These are phyloP conservation scores for Hyposmocoma kahamanoa DNA, from an alignment of 1,140 invertebrate species.

Conservation along the genomic window DNA sequence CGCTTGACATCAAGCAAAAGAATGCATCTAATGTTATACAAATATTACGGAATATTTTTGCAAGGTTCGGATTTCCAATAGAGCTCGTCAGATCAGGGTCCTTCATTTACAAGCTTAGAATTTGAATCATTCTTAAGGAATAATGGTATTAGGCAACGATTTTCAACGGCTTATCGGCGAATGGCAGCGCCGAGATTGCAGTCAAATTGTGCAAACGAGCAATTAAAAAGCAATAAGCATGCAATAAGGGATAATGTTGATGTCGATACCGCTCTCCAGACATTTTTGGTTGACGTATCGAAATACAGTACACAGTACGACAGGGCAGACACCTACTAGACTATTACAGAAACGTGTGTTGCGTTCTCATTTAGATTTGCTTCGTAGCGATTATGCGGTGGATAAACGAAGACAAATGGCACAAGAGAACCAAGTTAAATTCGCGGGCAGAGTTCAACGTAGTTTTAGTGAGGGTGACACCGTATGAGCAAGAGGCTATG, in stretches of 20 bases:
- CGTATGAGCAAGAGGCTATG: no score
- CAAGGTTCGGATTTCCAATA: background rate
- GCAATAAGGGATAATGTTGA: background rate
- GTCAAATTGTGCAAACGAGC: background rate
- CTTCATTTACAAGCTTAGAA: background rate
- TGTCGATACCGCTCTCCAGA: background rate
- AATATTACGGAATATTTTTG: background rate
- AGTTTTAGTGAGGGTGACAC: no score
- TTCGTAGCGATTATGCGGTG: background rate
- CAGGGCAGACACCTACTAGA: background rate
- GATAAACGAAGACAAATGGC: no score
- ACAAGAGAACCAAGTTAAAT: no score
- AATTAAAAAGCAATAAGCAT: background rate
- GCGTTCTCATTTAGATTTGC: background rate
- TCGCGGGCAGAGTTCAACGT: no score
- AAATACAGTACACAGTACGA: background rate
- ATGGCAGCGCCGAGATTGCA: background rate
- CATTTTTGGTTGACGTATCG: background rate
- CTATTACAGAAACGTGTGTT: background rate
- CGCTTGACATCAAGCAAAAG: background rate
- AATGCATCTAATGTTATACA: background rate
- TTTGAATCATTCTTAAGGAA: background rate
- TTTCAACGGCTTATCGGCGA: background rate
- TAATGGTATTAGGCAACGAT: background rate
- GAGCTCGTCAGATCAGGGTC: background rate